Evolutionary conservation across 1,140 invertebrate species (phyloP).

Genomic region (Philopotamus ludificatus): DNA sequence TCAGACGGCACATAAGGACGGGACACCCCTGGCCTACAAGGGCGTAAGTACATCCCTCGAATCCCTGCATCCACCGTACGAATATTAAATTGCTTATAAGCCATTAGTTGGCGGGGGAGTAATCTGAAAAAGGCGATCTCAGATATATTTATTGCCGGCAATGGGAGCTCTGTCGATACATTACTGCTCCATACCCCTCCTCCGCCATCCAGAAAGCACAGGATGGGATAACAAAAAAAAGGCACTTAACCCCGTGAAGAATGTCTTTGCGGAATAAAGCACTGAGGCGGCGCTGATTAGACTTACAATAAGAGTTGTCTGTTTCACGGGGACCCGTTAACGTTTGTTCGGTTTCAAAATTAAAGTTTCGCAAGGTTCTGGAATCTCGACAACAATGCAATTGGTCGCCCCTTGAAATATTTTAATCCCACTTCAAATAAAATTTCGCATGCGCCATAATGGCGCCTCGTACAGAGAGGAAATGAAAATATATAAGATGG

Average conservation of each 20-base stretch:
- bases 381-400: background rate
- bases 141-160: constrained; percentile 19
- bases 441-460: background rate
- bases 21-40: background rate
- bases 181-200: no score
- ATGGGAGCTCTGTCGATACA: background rate
- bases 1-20: background rate
- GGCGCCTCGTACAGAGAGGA: background rate
- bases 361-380: no score
- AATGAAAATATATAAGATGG: background rate
- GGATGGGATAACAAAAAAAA: no score
- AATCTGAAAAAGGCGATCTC: constrained; percentile 13
- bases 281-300: no score
- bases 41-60: background rate
- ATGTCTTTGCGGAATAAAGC: no score
- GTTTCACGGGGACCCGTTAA: no score
- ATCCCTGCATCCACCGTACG: background rate
- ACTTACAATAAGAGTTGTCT: no score
- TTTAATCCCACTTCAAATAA: background rate
- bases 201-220: no score
- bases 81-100: constrained; percentile 40
- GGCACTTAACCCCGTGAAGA: no score
- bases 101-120: constrained; percentile 22
- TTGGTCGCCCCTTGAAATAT: background rate
- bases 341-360: no score